Base-by-base conservation (phyloP, 1,140 invertebrate genomes). In the Fopius arisanus region DNA sequence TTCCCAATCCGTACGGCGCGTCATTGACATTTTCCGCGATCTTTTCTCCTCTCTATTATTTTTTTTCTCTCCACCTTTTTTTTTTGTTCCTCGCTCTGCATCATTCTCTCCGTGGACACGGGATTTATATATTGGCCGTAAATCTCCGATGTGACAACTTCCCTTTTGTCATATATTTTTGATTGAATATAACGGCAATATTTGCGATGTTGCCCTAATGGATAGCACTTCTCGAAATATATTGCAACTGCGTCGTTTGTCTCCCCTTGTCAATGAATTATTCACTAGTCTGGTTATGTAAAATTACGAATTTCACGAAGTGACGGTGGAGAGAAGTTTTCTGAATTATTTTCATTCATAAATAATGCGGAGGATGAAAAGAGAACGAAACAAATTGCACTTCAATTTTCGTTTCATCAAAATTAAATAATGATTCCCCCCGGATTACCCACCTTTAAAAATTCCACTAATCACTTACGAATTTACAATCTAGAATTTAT, bases 51-150 rank as follows among this genome's bases (percentile, higher is more conserved):
- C 29, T 65, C 4, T 65, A 29, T 65, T n/a, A 28, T 7, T 14
- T 28, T 33, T 65, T n/a, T 31, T 65, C 7, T 63, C 12, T 12
- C 14, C 28, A 2, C 54, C 0, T 62, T 1, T 29, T 65, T 31
- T 59, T 26, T 59, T 59, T 59, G 19, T 59, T n/a, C n/a, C n/a
- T n/a, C 12, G n/a, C 6, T 59, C 26, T 59, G 21, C 21, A 21
- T 26, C 62, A 16, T 29, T 65, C 28, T 12, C 16, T 14, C 4
- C 14, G 28, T 4, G 14, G 29, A 48, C 43, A 48, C 29, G 54
- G 26, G 54, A 59, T 65, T 65, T 65, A 65, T 65, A 65, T 65
- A 65, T 65, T 65, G 62, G 62, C 62, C 1, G 62, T 65, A 65
- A 65, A 65, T 65, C 62, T 65, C 29, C n/a, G 14, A 12, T 31